A percentile compares a stretch with the other conserved stretches of the same genome.
phyloP scores from a whole-genome alignment of 2,888 invertebrate species.

The Drosophila paracracens region DNA sequence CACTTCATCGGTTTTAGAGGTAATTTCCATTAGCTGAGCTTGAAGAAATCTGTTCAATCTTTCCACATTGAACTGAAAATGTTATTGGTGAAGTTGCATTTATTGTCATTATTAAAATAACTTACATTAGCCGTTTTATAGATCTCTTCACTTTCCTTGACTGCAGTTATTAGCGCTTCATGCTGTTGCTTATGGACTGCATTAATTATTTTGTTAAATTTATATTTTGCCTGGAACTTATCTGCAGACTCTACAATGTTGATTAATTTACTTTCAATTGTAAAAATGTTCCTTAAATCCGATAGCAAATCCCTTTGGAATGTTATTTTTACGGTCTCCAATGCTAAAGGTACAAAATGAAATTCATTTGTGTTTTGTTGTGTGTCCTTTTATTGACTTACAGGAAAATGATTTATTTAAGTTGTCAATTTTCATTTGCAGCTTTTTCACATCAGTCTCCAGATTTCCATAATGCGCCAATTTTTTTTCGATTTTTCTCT shows the following conservation, averaged over 20 bases:
- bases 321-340: slow-evolving; percentile 22
- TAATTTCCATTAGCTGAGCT: slow-evolving; percentile 9
- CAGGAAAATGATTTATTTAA: slow-evolving; percentile 55
- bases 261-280: slow-evolving; percentile 32
- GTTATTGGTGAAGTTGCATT: neutral
- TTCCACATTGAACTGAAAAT: slow-evolving; percentile 25
- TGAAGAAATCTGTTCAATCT: slow-evolving; percentile 26
- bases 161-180: slow-evolving; percentile 28
- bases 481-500: slow-evolving; percentile 67
- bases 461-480: slow-evolving; percentile 47
- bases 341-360: slow-evolving; percentile 24
- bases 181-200: slow-evolving; percentile 31
- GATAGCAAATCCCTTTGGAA: slow-evolving; percentile 14
- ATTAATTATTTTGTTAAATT: slow-evolving; percentile 10
- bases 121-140: slow-evolving; percentile 25
- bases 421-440: slow-evolving; percentile 49
- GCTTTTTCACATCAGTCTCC: slow-evolving; percentile 57
- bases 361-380: neutral
- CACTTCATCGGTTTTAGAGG: slow-evolving; percentile 34
- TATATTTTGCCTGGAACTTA: slow-evolving; percentile 7
- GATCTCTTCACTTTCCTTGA: slow-evolving; percentile 40
- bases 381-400: slow-evolving; percentile 35
- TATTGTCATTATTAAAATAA: neutral
- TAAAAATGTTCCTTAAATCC: slow-evolving; percentile 20
- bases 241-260: slow-evolving; percentile 3